Conservation (phyloP, 1,140 invertebrate genomes). For the Thaumatotibia leucotreta region DNA sequence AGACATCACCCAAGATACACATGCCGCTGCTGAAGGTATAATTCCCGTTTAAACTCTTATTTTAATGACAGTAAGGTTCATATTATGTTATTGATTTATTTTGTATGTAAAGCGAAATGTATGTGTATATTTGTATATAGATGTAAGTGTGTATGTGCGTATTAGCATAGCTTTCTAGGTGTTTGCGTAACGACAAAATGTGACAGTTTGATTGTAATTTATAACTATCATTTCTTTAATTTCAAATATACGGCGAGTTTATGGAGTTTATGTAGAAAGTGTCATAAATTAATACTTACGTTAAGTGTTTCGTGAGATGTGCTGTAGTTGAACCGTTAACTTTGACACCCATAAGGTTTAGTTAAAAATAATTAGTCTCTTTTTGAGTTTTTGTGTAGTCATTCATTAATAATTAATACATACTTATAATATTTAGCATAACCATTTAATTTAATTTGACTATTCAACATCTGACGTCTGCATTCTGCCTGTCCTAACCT, state of each 20-base stretch:
- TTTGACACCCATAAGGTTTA: background rate
- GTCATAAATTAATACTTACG: background rate
- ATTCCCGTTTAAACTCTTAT: background rate
- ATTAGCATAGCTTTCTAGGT: constrained; percentile 15
- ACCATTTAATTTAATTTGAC: too few relatives aligned
- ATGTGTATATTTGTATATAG: background rate
- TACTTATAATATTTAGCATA: too few relatives aligned
- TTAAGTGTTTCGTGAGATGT: background rate
- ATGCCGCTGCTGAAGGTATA: background rate
- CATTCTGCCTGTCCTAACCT: too few relatives aligned
- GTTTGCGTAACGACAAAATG: constrained; percentile 13
- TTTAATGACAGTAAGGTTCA: background rate
- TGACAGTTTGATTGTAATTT: constrained; percentile 10
- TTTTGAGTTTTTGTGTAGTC: background rate
- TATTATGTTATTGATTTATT: background rate
- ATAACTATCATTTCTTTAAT: constrained; percentile 11
- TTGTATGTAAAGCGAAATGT: background rate
- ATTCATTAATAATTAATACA: background rate
- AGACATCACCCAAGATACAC: background rate
- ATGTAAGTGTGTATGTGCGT: constrained; percentile 1
- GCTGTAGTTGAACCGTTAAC: background rate
- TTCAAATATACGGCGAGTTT: constrained; percentile 2
- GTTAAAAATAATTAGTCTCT: background rate
- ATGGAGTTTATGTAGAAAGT: constrained; percentile 1
- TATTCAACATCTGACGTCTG: too few relatives aligned